Evolutionary conservation across 2,113 vertebrate species (phyloP), one percentile per base, ranked within the genome.

Genomic region (Corythornis vintsioides): DNA sequence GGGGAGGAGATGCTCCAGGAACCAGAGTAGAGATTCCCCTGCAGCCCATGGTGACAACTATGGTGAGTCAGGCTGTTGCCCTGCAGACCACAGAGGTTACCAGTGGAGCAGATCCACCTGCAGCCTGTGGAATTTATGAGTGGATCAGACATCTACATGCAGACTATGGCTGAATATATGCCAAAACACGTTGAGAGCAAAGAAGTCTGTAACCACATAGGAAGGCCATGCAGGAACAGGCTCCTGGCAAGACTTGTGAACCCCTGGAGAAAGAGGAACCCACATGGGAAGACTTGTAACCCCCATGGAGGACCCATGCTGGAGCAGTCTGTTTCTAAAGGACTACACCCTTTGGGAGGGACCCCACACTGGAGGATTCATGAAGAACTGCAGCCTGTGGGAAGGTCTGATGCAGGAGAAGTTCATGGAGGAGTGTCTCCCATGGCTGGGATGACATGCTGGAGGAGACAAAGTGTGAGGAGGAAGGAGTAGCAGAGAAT

Each of bases 301-400:
- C 13, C 48, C 48, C 3, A 3, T 2, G 14, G 11, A 16, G 17
- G 6, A 11, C 15, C 17, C 28, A 42, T 0, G 0, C 4, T 52
- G 47, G 42, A 63, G 28, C 18, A 63, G 50, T 52, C 24, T 52
- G 50, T 52, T 52, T 20, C 50, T 76, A 21, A 20, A 83, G 35
- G 57, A 8, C 28, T 22, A 10, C 42, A 67, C 4, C 15, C 19
- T 6, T 3, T 26, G n/a, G 42, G 29, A 80, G 57, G 13, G 25
- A 53, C 10, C 10, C 10, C 24, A 43, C 2, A 3, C 0, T 63
- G n/a, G 24, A 61, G 22, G 35, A 53, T 35, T 15, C 7, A 3
- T 26, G 38, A 22, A 72, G 26, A 20, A 57, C 25, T 19, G 9
- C 42, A 71, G 4, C 15, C 16, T 5, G 3, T 26, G 38, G 48